Base-by-base conservation (phyloP, 2,888 invertebrate species). In the Agrotis clavis region DNA sequence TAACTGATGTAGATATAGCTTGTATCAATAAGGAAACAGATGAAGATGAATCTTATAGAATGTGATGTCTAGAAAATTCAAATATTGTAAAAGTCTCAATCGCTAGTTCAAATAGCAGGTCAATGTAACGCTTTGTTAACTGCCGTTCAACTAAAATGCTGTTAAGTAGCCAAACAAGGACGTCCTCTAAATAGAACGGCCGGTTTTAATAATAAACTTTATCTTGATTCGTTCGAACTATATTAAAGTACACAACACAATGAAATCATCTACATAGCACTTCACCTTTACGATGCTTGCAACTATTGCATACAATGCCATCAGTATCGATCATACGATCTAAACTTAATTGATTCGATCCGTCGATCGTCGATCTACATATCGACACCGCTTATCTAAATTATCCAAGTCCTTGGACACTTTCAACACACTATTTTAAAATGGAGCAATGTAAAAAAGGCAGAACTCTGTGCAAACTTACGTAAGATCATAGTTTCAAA, bases 331-430 rank as follows among this genome's bases (percentile, higher is more conserved):
- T 86, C 81, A 77, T 86, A 87, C 83, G 83, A 92, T 92, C 92
- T 91, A 81, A 77, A 80, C 77, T 87, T 92, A 93, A 92, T 93
- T 89, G 91, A 88, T 89, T 90, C 89, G 88, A 88, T 90, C 86
- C 87, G 86, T 87, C 88, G 90, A 91, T 92, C 91, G 86, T 87
- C 88, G 90, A 91, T 92, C 91, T 86, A 88, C 90, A 87, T 87
- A 89, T 90, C 89, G 87, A 90, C 85, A 47, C 59, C 18, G 69
- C 87, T 90, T 91, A 94, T 94, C 94, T 92, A 89, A 92, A 92
- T 92, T 89, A 87, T 85, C 41, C 48, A 78, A 84, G 92, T 93
- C 92, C 92, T 92, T 94, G 86, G 70, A 74, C 19, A 79, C 82
- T 92, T 92, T 90, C 92, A 89, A 91, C 91, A 94, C 86, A 85